Base-by-base conservation (phyloP, 1,140 invertebrate genomes). In the Cotesia vestalis region DNA sequence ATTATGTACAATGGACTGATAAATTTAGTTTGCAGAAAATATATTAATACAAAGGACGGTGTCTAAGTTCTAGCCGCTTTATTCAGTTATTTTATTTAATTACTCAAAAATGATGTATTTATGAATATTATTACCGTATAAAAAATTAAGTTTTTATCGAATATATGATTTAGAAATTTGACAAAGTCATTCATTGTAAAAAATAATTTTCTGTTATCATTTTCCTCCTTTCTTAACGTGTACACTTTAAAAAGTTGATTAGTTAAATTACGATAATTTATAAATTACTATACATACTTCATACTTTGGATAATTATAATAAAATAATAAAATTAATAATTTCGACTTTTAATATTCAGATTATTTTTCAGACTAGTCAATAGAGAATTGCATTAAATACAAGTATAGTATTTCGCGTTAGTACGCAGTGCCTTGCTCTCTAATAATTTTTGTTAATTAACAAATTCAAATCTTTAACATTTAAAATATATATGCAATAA, bases 401-500 rank as follows among this genome's bases (percentile, higher is more conserved):
- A n/a, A 40, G 11, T 27, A 64, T 14, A 38, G 62, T 46, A 20
- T 64, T 20, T 38, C 17, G 35, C 35, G 62, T 40, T 12, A 12
- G 12, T 20, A 64, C 17, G 59, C 35, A 63, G 36, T 63, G 61
- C 35, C 36, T 63, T 27, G 61, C 17, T 14, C 17, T 55, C 12
- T 55, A 55, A 55, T 55, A 5, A 14, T 17, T 63, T 63, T 12
- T 35, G 57, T 66, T 20, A 46, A 72, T 72, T 17, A 72, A 72
- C 63, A 66, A 72, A 72, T 72, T 72, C n/a, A 53, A 72, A 72
- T 66, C 70, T 66, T 72, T 36, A 72, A 72, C 70, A 72, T 66
- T 66, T 59, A 72, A 66, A 46, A 46, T 46, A 66, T 66, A 72
- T 66, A 60, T 69, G 35, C 59, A 59, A 64, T 71, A 62, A 35